Evolutionary conservation across 2,888 invertebrate species (phyloP).

Genomic region (Pyrrhia umbra): DNA sequence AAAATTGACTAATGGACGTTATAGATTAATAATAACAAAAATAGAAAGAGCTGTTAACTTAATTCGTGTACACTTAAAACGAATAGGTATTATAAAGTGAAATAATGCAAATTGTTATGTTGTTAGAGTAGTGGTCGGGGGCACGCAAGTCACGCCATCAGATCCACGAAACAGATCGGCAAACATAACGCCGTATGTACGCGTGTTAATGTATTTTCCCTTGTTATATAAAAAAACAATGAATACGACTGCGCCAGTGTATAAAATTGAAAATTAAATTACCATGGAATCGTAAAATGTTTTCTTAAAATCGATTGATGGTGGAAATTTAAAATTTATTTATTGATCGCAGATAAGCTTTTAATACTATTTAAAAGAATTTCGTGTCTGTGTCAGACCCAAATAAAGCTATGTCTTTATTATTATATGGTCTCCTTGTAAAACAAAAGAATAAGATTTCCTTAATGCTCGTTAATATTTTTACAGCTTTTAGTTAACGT

Average conservation of each 20-base stretch:
- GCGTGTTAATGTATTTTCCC: conserved; percentile 38
- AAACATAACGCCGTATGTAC: conserved; percentile 15
- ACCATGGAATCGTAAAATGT: neutral
- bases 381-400: no score
- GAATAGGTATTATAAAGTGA: conserved; percentile 39
- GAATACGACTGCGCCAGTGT: neutral
- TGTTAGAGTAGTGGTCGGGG: conserved; percentile 23
- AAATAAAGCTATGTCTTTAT: no score
- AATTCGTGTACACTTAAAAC: conserved; percentile 43
- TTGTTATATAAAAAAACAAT: conserved; percentile 34
- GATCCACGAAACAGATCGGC: conserved; percentile 61
- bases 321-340: neutral
- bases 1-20: neutral
- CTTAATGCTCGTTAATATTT: neutral
- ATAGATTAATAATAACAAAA: conserved; percentile 16
- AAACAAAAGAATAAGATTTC: no score
- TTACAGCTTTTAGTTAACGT: neutral
- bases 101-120: conserved; percentile 55
- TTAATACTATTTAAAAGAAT: no score
- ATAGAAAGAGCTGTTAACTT: conserved; percentile 28
- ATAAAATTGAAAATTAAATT: conserved; percentile 1
- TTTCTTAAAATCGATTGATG: neutral
- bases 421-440: no score
- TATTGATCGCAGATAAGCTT: neutral
- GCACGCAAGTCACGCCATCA: conserved; percentile 61